A percentile compares a stretch with the other conserved stretches of the same genome.
These are phyloP conservation scores for Thaumetopoea pityocampa DNA, from an alignment of 1,140 invertebrate genomes.

Conservation along the genomic window DNA sequence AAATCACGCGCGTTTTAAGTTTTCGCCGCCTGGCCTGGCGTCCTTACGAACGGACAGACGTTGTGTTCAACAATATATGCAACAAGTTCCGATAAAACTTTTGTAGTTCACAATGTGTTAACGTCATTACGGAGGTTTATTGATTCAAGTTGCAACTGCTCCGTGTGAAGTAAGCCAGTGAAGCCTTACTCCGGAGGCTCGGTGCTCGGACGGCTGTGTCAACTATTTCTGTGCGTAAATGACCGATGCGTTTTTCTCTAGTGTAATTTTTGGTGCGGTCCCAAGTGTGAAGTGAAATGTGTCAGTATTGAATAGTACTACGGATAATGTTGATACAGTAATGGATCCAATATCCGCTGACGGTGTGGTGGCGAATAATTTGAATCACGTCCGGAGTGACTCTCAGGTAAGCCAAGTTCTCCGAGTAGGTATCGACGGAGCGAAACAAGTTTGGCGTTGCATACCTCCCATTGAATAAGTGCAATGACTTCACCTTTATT, in stretches of 20 bases:
- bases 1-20: conserved; percentile 73
- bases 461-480: conserved; percentile 63
- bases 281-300: conserved; percentile 23
- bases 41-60: conserved; percentile 59
- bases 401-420: conserved; percentile 62
- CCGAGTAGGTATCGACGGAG: conserved; percentile 46
- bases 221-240: conserved; percentile 31
- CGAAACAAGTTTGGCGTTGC: conserved; percentile 62
- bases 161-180: conserved; percentile 39
- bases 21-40: conserved; percentile 71
- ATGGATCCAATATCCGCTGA: conserved; percentile 69
- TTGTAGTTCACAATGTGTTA: conserved; percentile 39
- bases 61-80: conserved; percentile 31
- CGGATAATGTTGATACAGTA: conserved; percentile 52
- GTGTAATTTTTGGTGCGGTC: too few species aligned
- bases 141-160: conserved; percentile 37
- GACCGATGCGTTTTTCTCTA: conserved; percentile 28
- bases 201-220: conserved; percentile 28
- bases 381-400: conserved; percentile 69
- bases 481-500: conserved; percentile 65
- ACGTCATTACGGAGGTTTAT: conserved; percentile 43
- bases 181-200: conserved; percentile 37
- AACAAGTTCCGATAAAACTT: conserved; percentile 21
- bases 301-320: conserved; percentile 23
- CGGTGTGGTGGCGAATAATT: conserved; percentile 70